Evolutionary conservation across 2,113 vertebrate species (phyloP).

Genomic region (Asarcornis scutulata): DNA sequence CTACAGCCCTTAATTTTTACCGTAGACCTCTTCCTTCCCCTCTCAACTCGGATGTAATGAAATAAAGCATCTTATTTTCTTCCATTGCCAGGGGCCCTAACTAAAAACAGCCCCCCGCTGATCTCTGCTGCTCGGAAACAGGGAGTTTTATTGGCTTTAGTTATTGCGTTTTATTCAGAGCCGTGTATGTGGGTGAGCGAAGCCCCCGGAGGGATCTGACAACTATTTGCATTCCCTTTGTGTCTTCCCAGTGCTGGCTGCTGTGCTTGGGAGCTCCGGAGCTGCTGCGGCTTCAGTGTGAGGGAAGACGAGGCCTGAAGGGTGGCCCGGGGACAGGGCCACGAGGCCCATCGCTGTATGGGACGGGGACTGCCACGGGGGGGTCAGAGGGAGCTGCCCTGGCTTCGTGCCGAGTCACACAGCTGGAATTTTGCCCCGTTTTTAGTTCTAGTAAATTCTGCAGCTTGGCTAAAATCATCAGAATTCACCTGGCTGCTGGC

Average conservation of each 20-base stretch:
- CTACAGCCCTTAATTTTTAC: slow-evolving; percentile 41
- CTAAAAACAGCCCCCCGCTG: slow-evolving; percentile 62
- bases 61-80: slow-evolving; percentile 71
- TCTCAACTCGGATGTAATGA: slow-evolving; percentile 20
- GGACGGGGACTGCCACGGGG: not conserved
- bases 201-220: slow-evolving; percentile 41
- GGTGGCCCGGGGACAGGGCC: not conserved
- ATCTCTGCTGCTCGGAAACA: slow-evolving; percentile 60
- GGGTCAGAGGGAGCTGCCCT: not conserved
- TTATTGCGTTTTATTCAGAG: slow-evolving; percentile 71
- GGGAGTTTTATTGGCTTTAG: slow-evolving; percentile 70
- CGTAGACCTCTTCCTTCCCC: slow-evolving; percentile 48
- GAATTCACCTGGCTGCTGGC: not conserved
- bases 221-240: slow-evolving; percentile 60
- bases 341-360: accelerated
- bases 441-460: not conserved
- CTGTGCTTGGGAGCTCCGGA: not conserved
- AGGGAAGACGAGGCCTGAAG: not conserved
- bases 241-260: slow-evolving; percentile 19
- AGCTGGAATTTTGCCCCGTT: not conserved
- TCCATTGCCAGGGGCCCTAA: slow-evolving; percentile 60
- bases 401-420: not conserved
- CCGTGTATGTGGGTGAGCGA: slow-evolving; percentile 60
- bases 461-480: not conserved
- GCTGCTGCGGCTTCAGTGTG: not conserved